A percentile compares a stretch with the other conserved stretches of the same genome.
phyloP scores from a whole-genome alignment of 2,113 vertebrate genomes.

The Apteryx mantelli region DNA sequence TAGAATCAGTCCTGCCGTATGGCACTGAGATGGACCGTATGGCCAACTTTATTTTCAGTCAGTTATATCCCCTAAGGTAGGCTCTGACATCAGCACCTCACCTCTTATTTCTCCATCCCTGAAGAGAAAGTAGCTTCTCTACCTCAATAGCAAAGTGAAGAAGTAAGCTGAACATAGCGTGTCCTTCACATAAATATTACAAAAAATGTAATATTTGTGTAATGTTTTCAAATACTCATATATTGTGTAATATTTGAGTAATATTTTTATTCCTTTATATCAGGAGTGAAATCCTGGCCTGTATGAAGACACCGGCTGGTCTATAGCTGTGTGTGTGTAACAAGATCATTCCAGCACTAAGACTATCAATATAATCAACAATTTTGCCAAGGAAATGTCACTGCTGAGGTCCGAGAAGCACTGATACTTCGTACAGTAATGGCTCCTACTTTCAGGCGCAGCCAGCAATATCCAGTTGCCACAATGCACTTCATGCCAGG shows the following conservation, averaged over 20 bases:
- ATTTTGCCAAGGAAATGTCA: background rate
- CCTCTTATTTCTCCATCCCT: background rate
- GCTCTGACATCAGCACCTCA: background rate
- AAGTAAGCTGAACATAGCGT: background rate
- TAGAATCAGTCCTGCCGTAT: background rate
- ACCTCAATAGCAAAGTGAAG: background rate
- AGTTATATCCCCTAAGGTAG: background rate
- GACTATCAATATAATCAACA: fast-evolving
- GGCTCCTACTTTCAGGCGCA: background rate
- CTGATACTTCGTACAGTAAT: fast-evolving
- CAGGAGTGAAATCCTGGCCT: background rate
- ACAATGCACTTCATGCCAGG: background rate
- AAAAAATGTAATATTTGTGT: background rate
- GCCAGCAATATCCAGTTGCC: background rate
- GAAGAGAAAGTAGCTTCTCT: background rate
- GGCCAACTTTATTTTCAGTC: background rate
- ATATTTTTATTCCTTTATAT: background rate
- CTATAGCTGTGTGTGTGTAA: background rate
- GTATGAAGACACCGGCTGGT: background rate
- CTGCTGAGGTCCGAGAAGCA: background rate
- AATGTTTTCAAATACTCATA: background rate
- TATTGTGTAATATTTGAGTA: background rate
- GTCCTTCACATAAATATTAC: background rate
- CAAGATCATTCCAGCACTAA: background rate
- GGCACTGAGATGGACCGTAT: background rate